Percentiles rank a stretch among this genome's conserved stretches.
Conservation (phyloP, 2,797 vertebrate species). For the Anguilla megastoma region DNA sequence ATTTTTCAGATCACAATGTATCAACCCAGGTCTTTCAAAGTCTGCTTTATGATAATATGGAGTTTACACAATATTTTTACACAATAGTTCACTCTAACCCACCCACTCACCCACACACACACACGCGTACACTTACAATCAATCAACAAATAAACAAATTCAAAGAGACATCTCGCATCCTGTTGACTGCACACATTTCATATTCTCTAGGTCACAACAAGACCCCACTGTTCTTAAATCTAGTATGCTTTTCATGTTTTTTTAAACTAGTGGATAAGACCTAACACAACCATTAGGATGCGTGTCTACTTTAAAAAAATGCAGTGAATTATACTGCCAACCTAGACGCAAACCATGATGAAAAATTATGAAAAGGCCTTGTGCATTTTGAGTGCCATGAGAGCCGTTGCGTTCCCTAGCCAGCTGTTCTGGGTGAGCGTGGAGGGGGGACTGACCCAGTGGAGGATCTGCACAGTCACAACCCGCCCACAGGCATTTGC, state of each 20-base stretch:
- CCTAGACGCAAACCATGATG: background rate
- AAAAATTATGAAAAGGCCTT: background rate
- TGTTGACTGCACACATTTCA: background rate
- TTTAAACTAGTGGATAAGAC: background rate
- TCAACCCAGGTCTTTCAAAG: background rate
- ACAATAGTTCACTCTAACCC: background rate
- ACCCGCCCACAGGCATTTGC: slow-evolving; percentile 21
- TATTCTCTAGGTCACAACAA: background rate
- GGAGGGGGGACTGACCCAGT: background rate
- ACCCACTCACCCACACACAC: background rate
- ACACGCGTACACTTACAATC: background rate
- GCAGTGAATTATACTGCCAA: background rate
- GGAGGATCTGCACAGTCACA: slow-evolving; percentile 27
- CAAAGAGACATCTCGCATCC: background rate
- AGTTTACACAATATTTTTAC: background rate
- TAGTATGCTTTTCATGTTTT: background rate
- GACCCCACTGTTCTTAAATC: background rate
- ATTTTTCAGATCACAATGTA: background rate
- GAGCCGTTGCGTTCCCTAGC: background rate
- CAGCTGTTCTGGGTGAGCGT: slow-evolving; percentile 30
- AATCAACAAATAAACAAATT: background rate
- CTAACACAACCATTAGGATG: background rate
- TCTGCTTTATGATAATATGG: background rate
- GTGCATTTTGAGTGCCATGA: background rate
- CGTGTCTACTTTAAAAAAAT: background rate